These are phyloP conservation scores for Melangyna quadrimaculata DNA, from an alignment of 2,888 invertebrate species.

Conservation along the genomic window DNA sequence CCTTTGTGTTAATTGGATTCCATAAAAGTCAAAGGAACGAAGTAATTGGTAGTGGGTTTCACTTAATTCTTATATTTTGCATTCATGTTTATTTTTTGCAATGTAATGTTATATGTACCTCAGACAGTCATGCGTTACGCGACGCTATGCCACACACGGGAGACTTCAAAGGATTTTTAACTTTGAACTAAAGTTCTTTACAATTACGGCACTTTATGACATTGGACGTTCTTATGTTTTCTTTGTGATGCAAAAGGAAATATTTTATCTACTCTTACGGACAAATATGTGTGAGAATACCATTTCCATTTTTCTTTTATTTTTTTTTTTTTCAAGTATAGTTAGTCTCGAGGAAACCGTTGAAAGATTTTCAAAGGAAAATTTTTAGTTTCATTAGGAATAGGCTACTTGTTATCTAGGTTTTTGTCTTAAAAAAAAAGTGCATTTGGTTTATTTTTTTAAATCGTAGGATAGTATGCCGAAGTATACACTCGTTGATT, in stretches of 20 bases:
- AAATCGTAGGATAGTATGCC: not conserved
- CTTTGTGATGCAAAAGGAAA: not conserved
- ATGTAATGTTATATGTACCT: not conserved
- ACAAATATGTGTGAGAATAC: not conserved
- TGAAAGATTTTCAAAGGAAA: not conserved
- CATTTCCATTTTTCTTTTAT: not conserved
- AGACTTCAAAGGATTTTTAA: not conserved
- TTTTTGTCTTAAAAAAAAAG: not conserved
- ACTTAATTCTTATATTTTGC: not conserved
- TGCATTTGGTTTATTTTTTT: not conserved
- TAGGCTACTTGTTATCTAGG: not conserved
- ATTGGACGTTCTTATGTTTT: not conserved
- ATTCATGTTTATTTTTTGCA: not conserved
- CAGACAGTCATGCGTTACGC: not conserved
- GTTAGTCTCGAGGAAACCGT: not conserved
- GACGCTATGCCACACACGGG: not conserved
- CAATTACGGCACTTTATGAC: not conserved
- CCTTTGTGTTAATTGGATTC: not conserved
- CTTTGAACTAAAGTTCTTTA: not conserved
- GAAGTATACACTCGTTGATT: not conserved
- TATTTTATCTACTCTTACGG: not conserved
- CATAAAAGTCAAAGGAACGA: not conserved
- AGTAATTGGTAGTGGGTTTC: not conserved
- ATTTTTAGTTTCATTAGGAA: not conserved
- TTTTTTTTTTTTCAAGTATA: not conserved